These are phyloP conservation scores for Crenichthys baileyi DNA, from an alignment of 2,797 vertebrate genomes.

Conservation along the genomic window DNA sequence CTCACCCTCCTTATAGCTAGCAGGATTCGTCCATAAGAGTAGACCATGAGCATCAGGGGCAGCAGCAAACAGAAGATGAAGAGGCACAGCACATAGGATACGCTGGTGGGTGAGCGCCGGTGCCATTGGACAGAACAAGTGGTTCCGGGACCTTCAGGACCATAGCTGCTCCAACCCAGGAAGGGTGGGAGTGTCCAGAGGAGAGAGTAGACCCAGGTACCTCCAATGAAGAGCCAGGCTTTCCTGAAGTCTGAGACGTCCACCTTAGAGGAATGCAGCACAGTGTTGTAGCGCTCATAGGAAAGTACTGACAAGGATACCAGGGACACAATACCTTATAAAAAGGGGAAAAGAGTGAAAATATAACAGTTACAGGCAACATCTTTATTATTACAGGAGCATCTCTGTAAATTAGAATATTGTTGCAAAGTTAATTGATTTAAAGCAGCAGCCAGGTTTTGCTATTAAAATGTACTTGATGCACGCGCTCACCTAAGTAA, in stretches of 20 bases:
- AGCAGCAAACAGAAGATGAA: conserved; percentile 85
- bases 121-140: conserved; percentile 85
- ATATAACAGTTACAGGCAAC: not conserved
- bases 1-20: conserved; percentile 78
- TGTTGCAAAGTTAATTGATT: too few species aligned
- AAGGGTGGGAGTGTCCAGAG: conserved; percentile 80
- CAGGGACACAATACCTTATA: conserved; percentile 82
- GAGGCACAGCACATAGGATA: conserved; percentile 83
- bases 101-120: conserved; percentile 69
- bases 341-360: conserved; percentile 7
- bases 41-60: conserved; percentile 82
- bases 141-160: conserved; percentile 83
- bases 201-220: conserved; percentile 83
- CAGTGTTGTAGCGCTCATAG: conserved; percentile 78
- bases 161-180: conserved; percentile 85
- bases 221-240: conserved; percentile 76
- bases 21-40: conserved; percentile 79
- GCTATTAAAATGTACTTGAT: too few species aligned
- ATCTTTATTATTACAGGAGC: not conserved
- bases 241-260: conserved; percentile 82
- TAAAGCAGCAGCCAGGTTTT: too few species aligned
- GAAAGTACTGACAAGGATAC: conserved; percentile 83
- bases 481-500: too few species aligned
- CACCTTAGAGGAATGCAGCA: conserved; percentile 72
- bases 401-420: too few species aligned